Evolutionary conservation across 2,888 invertebrate species (phyloP).

Genomic region (Drosophila gaucha): DNA sequence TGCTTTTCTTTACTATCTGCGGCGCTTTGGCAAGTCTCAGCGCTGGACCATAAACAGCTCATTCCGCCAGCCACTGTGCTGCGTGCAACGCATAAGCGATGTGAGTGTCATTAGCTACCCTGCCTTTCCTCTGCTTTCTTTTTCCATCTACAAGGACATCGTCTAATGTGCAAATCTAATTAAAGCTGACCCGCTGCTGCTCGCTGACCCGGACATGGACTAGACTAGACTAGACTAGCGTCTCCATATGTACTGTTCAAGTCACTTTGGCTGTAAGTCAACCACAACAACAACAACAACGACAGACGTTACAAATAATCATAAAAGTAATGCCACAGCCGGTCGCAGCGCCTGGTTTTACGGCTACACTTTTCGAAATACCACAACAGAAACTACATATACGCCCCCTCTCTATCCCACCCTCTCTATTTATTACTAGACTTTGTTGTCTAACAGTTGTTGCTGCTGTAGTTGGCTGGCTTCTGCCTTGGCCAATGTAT

Average conservation of each 20-base stretch:
- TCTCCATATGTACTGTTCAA: constrained; percentile 63
- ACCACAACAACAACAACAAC: constrained; percentile 22
- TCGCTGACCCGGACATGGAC: constrained; percentile 42
- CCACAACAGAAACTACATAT: constrained; percentile 52
- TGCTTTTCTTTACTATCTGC: constrained; percentile 14
- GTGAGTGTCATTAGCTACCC: constrained; percentile 64
- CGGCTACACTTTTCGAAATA: constrained; percentile 51
- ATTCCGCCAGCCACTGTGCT: constrained; percentile 9
- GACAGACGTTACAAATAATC: constrained; percentile 83
- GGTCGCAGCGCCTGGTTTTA: constrained; percentile 49
- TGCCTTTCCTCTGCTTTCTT: not conserved
- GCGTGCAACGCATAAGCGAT: constrained; percentile 69
- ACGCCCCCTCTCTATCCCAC: constrained; percentile 1
- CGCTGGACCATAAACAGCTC: constrained; percentile 44
- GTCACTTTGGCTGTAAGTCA: constrained; percentile 44
- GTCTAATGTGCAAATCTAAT: constrained; percentile 79
- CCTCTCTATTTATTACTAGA: constrained; percentile 53
- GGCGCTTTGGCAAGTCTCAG: constrained; percentile 37
- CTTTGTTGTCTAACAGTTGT: constrained; percentile 33
- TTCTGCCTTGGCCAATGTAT: constrained; percentile 43
- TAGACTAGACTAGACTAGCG: constrained; percentile 27
- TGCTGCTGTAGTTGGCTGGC: constrained; percentile 24
- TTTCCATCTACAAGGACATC: constrained; percentile 4
- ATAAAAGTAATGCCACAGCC: constrained; percentile 81
- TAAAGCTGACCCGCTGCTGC: constrained; percentile 53